Conservation (phyloP, 2,113 vertebrate species). For the Tyrannus savana region DNA sequence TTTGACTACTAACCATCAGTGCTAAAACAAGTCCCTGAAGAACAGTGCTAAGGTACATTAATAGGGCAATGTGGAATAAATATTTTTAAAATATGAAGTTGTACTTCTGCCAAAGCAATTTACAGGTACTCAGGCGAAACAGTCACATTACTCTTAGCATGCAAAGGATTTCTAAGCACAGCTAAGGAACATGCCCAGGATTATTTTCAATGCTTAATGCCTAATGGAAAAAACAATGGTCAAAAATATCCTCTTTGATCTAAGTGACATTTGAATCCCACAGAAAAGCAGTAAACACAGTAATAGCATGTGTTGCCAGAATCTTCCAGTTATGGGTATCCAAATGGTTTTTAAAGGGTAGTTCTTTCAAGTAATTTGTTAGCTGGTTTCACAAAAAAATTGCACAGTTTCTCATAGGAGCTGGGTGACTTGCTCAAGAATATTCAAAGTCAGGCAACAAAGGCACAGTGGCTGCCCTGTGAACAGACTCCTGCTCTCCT, state of each 20-base stretch:
- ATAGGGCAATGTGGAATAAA: constrained; percentile 18
- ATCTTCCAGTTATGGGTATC: neutral
- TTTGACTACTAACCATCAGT: neutral
- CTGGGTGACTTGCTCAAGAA: neutral
- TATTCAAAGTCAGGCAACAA: neutral
- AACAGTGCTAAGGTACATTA: neutral
- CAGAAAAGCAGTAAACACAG: neutral
- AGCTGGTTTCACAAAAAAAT: neutral
- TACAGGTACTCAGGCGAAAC: constrained; percentile 6
- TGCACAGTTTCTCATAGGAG: neutral
- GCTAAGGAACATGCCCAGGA: neutral
- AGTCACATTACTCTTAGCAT: neutral
- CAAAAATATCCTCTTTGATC: neutral
- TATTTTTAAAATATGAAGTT: constrained; percentile 16
- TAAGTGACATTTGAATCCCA: neutral
- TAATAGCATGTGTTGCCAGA: neutral
- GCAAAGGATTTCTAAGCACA: neutral
- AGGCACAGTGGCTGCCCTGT: neutral
- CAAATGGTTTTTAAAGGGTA: neutral
- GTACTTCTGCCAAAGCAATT: constrained; percentile 28
- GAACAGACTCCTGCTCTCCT: neutral
- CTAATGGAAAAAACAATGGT: neutral
- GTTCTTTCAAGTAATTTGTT: neutral
- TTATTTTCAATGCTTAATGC: neutral
- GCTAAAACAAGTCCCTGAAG: constrained; percentile 4